phyloP scores from a whole-genome alignment of 2,888 invertebrate genomes.

The Molanna angustata region DNA sequence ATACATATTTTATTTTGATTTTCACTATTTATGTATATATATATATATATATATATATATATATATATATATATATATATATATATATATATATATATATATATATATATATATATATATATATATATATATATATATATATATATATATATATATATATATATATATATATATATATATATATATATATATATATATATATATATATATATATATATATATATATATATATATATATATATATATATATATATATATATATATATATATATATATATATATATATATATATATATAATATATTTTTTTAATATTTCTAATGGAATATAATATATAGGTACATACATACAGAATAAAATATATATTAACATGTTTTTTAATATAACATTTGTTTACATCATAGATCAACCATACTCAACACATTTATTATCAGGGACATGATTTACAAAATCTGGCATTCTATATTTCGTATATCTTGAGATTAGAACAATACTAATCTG shows the following conservation, averaged over 20 bases:
- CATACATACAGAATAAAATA: too few species aligned
- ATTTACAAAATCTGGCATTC: too few species aligned
- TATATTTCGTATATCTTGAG: too few species aligned
- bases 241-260: too few species aligned
- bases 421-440: too few species aligned
- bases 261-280: too few species aligned
- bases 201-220: neutral
- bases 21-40: neutral
- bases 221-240: neutral
- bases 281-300: neutral
- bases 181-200: neutral
- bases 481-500: too few species aligned
- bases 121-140: neutral
- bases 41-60: slow-evolving; percentile 7
- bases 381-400: too few species aligned
- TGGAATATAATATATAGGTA: neutral
- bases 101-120: neutral
- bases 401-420: too few species aligned
- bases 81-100: slow-evolving; percentile 1
- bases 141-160: neutral
- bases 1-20: neutral
- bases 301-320: neutral
- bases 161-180: neutral
- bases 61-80: slow-evolving; percentile 7
- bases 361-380: too few species aligned